Evolutionary conservation across 2,888 invertebrate species (phyloP).

Genomic region (Petrolisthes manimaculis): DNA sequence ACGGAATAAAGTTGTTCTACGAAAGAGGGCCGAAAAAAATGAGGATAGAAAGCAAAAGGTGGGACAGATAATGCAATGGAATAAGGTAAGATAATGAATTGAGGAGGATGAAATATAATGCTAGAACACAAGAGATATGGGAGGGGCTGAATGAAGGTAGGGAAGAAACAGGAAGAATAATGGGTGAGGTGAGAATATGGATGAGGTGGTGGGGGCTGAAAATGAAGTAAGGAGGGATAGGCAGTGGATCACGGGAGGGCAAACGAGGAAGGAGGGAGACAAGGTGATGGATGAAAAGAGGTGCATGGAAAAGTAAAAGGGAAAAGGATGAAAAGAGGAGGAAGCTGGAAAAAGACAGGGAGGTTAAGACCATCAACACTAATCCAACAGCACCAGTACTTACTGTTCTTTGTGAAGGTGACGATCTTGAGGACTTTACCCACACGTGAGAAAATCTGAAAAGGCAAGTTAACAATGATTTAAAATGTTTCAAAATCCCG

Average conservation of each 20-base stretch:
- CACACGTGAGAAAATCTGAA: slow-evolving; percentile 96
- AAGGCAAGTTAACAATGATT: slow-evolving; percentile 66
- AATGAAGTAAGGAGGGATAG: neutral
- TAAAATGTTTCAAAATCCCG: neutral
- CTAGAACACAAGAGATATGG: too few species aligned
- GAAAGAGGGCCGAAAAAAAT: too few species aligned
- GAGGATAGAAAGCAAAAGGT: too few species aligned
- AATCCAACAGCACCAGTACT: slow-evolving; percentile 72
- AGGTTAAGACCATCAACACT: neutral
- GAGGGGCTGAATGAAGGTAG: too few species aligned
- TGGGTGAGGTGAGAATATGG: too few species aligned
- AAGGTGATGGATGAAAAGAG: neutral
- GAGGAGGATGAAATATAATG: too few species aligned
- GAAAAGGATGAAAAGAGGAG: neutral
- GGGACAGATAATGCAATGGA: too few species aligned
- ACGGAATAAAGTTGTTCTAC: too few species aligned
- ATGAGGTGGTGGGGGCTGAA: neutral
- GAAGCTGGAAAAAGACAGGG: neutral
- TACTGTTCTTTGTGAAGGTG: slow-evolving; percentile 99
- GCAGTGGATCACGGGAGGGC: neutral
- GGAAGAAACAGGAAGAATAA: too few species aligned
- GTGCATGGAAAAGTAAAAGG: neutral
- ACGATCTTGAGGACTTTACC: slow-evolving; percentile 99
- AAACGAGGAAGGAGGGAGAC: neutral
- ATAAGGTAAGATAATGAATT: too few species aligned